Conservation (phyloP, 1,140 invertebrate genomes). For the Onthophagus taurus region DNA sequence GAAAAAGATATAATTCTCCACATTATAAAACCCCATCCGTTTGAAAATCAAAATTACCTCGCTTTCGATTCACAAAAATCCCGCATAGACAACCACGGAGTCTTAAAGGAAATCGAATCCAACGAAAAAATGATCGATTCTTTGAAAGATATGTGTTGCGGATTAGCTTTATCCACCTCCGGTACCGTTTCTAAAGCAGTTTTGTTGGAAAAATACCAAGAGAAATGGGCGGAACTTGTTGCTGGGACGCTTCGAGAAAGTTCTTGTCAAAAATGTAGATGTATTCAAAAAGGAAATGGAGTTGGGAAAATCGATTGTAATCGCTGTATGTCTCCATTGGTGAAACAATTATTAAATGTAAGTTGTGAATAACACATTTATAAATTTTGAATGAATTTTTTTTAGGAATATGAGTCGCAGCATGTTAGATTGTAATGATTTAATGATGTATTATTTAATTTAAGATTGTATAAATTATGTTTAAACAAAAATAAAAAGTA, state of each 20-base stretch:
- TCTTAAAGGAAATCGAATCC: not conserved
- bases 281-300: slow-evolving; percentile 44
- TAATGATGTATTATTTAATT: too few relatives aligned
- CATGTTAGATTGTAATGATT: too few relatives aligned
- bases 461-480: too few relatives aligned
- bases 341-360: slow-evolving; percentile 20
- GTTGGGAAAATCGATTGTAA: slow-evolving; percentile 45
- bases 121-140: slow-evolving; percentile 36
- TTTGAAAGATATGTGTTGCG: slow-evolving; percentile 51
- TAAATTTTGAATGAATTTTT: not conserved
- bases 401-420: not conserved
- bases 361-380: slow-evolving; percentile 3
- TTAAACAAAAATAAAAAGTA: too few relatives aligned
- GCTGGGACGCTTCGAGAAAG: slow-evolving; percentile 42
- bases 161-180: slow-evolving; percentile 51
- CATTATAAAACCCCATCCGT: slow-evolving; percentile 45
- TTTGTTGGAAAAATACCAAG: slow-evolving; percentile 41
- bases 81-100: not conserved
- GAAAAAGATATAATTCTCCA: slow-evolving; percentile 53
- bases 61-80: not conserved
- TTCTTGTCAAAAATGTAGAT: slow-evolving; percentile 54
- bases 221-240: slow-evolving; percentile 45
- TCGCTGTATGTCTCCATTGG: slow-evolving; percentile 36
- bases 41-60: not conserved
- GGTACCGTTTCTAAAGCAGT: slow-evolving; percentile 48